Evolutionary conservation across 1,140 invertebrate species (phyloP).

Genomic region (Bactericera cockerelli): DNA sequence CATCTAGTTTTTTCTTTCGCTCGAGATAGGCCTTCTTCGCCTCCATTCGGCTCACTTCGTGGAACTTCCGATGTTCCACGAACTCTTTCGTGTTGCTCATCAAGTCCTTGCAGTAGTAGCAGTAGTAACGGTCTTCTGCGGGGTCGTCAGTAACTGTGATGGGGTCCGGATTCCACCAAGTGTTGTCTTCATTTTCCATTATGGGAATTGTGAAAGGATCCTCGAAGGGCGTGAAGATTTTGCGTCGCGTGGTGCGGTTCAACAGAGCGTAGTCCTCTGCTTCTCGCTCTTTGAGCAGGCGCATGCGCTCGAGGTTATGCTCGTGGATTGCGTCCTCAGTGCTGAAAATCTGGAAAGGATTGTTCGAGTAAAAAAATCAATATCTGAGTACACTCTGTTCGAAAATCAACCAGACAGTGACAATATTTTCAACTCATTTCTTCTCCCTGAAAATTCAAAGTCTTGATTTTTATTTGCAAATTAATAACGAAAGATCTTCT

Average conservation of each 20-base stretch:
- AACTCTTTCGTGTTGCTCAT: background rate
- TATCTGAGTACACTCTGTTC: too few species aligned
- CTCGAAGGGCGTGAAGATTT: background rate
- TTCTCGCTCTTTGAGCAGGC: background rate
- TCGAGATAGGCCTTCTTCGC: background rate
- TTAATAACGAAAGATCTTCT: too few species aligned
- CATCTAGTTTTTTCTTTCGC: background rate
- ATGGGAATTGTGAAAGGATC: background rate
- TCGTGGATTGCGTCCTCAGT: background rate
- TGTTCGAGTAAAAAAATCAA: too few species aligned
- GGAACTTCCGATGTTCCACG: constrained; percentile 2
- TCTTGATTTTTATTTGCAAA: too few species aligned
- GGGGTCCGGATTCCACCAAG: background rate
- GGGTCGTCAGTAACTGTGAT: background rate
- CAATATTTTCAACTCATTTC: too few species aligned
- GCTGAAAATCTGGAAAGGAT: background rate
- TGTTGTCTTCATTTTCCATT: constrained; percentile 4
- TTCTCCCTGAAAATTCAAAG: too few species aligned
- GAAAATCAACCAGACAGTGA: too few species aligned
- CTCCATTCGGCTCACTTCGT: background rate
- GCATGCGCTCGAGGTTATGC: background rate
- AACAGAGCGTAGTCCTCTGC: background rate
- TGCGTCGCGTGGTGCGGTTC: background rate
- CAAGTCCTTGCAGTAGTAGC: background rate
- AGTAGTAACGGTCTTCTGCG: background rate